Evolutionary conservation across 2,888 invertebrate species (phyloP), one percentile per base, ranked within the genome.

Genomic region (Dichetophora obliterata): DNA sequence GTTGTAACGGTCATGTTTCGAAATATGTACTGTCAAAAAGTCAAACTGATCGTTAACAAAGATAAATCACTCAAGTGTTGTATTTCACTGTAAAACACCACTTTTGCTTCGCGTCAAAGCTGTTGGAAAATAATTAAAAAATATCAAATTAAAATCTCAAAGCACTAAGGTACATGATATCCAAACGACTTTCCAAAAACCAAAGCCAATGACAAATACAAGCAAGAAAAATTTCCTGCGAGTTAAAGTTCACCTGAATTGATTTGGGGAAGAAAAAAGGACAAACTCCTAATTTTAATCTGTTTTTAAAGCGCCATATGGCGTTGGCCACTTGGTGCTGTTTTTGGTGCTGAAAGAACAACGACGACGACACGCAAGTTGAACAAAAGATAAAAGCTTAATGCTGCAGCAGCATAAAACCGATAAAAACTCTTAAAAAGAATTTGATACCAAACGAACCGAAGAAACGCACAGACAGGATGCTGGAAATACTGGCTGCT

Each of bases 381-480:
- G 66, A 19, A 3, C 3, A 11, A 14, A 14, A 57, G n/a, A 70
- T 22, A 34, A 19, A 57, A 34, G 71, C 59, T 31, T 5, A 59
- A 37, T 31, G 48, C 50, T 27, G 52, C 22, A 37, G 50, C 9
- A 68, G 37, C 34, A 68, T 11, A 22, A 68, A 48, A 34, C 34
- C n/a, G 37, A 68, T 48, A n/a, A 31, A 69, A 27, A 52, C 66
- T n/a, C 52, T 31, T 52, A 37, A 61, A 14, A 61, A 43, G 72
- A 72, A 72, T 72, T 72, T 31, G 61, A 72, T 59, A 61, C 43
- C 16, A 19, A 31, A 59, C 27, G 50, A 24, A 57, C n/a, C 69
- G 11, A 52, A 59, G 61, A 24, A 24, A 31, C 5, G 54, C 14
- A 24, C 8, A 8, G 16, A 27, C 22, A 57, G 34, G 34, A 22